phyloP scores from a whole-genome alignment of 2,113 vertebrate species.

The Okapia johnstoni region DNA sequence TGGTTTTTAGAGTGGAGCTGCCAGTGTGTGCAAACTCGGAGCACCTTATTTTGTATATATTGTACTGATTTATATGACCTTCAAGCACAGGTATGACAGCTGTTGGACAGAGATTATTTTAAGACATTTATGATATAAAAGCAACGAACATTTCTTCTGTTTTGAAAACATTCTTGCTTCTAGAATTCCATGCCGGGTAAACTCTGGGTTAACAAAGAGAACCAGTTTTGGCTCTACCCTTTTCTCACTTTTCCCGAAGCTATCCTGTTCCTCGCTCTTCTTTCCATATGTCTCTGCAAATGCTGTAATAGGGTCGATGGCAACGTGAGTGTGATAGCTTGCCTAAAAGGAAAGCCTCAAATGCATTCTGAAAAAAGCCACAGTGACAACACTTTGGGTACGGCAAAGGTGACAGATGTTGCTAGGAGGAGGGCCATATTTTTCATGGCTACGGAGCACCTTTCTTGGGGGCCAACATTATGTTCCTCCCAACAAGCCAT shows the following conservation, averaged over 20 bases:
- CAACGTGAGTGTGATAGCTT: slow-evolving; percentile 23
- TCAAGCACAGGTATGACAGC: neutral
- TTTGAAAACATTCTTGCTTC: slow-evolving; percentile 40
- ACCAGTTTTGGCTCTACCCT: slow-evolving; percentile 21
- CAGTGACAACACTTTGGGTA: slow-evolving; percentile 9
- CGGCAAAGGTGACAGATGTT: slow-evolving; percentile 59
- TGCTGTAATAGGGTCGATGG: slow-evolving; percentile 30
- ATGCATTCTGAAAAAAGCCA: slow-evolving; percentile 44
- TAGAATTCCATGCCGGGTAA: neutral
- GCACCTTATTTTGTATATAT: neutral
- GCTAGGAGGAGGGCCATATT: neutral
- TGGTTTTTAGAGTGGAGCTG: neutral
- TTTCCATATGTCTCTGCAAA: slow-evolving; percentile 66
- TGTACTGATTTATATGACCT: neutral
- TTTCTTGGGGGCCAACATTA: slow-evolving; percentile 49
- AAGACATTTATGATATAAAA: neutral
- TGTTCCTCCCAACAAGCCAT: slow-evolving; percentile 39
- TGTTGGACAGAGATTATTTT: neutral
- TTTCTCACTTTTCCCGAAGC: neutral
- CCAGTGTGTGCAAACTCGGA: neutral
- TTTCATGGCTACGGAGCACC: slow-evolving; percentile 19
- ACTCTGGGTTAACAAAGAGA: slow-evolving; percentile 39
- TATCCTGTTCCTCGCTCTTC: slow-evolving; percentile 19
- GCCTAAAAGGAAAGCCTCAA: slow-evolving; percentile 55
- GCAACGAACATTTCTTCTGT: neutral